These are phyloP conservation scores for Tricholauxania praeusta DNA, from an alignment of 2,888 invertebrate species.

Conservation along the genomic window DNA sequence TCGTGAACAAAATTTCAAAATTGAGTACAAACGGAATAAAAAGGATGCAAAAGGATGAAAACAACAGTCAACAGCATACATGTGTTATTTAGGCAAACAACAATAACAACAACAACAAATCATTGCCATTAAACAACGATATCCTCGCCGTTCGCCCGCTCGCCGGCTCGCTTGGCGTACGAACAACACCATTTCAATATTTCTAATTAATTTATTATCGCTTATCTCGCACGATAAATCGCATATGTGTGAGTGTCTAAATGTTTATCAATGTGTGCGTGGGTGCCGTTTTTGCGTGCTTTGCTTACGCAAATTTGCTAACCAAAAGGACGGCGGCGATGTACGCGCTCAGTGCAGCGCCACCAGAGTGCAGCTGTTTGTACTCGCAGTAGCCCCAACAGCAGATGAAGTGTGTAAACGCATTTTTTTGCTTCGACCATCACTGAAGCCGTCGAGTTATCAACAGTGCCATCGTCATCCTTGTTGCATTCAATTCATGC, in stretches of 20 bases:
- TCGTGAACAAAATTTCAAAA: constrained; percentile 47
- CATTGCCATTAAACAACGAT: constrained; percentile 51
- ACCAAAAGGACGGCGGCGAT: constrained; percentile 20
- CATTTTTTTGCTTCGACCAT: constrained; percentile 2
- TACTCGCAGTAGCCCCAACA: background rate
- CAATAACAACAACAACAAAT: constrained; percentile 53
- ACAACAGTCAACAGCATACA: constrained; percentile 11
- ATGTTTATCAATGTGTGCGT: background rate
- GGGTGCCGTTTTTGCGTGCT: constrained; percentile 11
- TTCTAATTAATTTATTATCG: constrained; percentile 69
- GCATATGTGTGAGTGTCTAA: constrained; percentile 30
- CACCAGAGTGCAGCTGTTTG: background rate
- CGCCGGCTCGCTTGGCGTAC: constrained; percentile 36
- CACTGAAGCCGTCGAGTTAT: background rate
- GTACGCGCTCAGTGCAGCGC: background rate
- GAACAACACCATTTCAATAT: constrained; percentile 64
- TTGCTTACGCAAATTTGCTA: constrained; percentile 8
- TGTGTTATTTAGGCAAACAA: constrained; percentile 27
- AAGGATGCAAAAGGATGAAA: constrained; percentile 7
- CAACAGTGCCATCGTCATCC: background rate
- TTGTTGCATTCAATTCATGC: background rate
- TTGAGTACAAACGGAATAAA: constrained; percentile 26
- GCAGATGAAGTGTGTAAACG: background rate
- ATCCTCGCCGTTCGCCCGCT: constrained; percentile 41
- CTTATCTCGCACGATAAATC: constrained; percentile 66